These are phyloP conservation scores for Orchestia grillus DNA, from an alignment of 1,140 invertebrate genomes.

Conservation along the genomic window DNA sequence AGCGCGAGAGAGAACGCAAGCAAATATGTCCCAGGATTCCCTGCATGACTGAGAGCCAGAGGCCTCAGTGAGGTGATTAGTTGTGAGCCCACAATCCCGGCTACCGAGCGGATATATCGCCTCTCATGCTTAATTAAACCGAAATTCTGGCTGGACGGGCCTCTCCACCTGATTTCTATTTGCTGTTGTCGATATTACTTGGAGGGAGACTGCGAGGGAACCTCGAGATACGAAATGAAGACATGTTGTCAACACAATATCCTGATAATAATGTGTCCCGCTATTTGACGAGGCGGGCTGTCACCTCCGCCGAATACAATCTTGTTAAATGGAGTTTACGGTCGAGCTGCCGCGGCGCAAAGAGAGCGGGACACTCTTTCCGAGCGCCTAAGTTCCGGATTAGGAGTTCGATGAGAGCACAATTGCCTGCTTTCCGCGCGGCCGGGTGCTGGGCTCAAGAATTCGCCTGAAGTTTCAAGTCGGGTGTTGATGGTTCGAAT, in stretches of 20 bases:
- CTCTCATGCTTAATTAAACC: constrained; percentile 8
- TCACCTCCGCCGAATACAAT: neutral
- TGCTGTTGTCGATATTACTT: constrained; percentile 8
- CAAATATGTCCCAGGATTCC: neutral
- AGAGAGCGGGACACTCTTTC: neutral
- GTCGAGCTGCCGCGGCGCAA: neutral
- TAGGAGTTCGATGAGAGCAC: neutral
- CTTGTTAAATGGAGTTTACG: constrained; percentile 1
- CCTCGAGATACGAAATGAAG: neutral
- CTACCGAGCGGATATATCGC: neutral
- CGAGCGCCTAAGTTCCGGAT: neutral
- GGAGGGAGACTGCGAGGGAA: neutral
- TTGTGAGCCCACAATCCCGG: neutral
- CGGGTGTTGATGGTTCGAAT: neutral
- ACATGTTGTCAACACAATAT: constrained; percentile 1
- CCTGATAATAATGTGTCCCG: neutral
- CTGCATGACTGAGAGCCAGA: neutral
- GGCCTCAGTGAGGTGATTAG: neutral
- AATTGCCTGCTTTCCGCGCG: neutral
- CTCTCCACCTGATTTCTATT: constrained; percentile 7
- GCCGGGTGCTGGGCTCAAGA: neutral
- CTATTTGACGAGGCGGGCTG: neutral
- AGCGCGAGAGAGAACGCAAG: neutral
- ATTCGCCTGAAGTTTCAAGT: too few species aligned
- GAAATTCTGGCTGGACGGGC: neutral